Percentiles rank a stretch among this genome's conserved stretches.
These are phyloP conservation scores for Lanius collurio DNA, from an alignment of 2,113 vertebrate genomes.

Conservation along the genomic window DNA sequence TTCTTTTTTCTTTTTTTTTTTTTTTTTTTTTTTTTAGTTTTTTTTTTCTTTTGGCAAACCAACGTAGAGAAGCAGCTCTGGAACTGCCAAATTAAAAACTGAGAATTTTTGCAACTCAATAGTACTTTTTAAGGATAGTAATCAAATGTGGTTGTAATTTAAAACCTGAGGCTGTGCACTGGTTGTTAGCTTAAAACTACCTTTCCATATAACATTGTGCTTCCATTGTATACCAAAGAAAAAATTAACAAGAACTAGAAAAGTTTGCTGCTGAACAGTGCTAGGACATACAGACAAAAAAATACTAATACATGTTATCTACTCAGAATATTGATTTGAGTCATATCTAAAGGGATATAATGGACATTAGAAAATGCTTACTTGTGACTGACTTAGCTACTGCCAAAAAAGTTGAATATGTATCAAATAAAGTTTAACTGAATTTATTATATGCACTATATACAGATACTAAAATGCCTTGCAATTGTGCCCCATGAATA, in stretches of 20 bases:
- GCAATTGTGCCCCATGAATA: conserved; percentile 75
- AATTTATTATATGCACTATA: conserved; percentile 87
- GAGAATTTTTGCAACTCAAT: conserved; percentile 75
- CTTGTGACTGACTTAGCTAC: conserved; percentile 81
- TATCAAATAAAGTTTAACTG: conserved; percentile 87
- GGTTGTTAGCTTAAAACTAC: conserved; percentile 89
- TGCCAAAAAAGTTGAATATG: conserved; percentile 84
- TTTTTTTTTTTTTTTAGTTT: not conserved
- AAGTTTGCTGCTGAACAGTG: conserved; percentile 81
- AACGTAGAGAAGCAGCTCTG: conserved; percentile 77
- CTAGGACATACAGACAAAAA: conserved; percentile 87
- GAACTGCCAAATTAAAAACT: conserved; percentile 78
- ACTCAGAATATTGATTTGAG: conserved; percentile 78
- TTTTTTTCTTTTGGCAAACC: conserved; percentile 76
- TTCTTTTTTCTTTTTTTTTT: not conserved
- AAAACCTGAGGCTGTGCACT: conserved; percentile 95
- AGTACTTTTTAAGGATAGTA: conserved; percentile 74
- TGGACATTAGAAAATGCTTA: conserved; percentile 82
- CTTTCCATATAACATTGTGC: conserved; percentile 95
- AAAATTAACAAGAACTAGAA: conserved; percentile 80
- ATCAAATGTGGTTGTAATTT: conserved; percentile 84
- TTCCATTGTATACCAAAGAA: conserved; percentile 88
- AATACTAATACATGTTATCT: conserved; percentile 80
- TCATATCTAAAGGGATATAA: conserved; percentile 78
- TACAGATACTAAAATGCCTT: conserved; percentile 84